Base-by-base conservation (phyloP, 1,140 invertebrate species). In the Drosophila lacertosa region DNA sequence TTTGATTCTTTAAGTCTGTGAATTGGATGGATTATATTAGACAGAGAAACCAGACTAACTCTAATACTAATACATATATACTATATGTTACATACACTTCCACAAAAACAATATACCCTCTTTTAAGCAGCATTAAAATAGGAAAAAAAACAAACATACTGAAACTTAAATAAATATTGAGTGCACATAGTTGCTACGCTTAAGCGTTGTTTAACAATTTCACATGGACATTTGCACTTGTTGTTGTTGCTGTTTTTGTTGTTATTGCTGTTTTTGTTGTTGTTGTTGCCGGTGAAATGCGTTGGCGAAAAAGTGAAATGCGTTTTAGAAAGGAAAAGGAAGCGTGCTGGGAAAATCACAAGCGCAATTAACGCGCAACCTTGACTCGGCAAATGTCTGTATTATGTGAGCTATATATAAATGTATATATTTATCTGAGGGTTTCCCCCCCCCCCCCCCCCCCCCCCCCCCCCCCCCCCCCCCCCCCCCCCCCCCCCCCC, bases 311-410 rank as follows among this genome's bases (percentile, higher is more conserved):
- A 33, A 72, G 69, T 67, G 69, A 81, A 81, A 83, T 78, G 79
- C 79, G 77, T 72, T 66, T 83, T 83, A 64, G 79, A 82, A 82
- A 82, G 81, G 82, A 77, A 80, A 74, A 84, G 66, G 72, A 73
- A 73, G 32, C 45, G 26, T 32, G 59, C 48, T 67, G 22, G 39
- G 15, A 24, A 63, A 63, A n/a, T n/a, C n/a, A n/a, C n/a, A n/a
- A n/a, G 67, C 67, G 57, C 63, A 65, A 67, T 65, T 86, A 65
- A 60, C 51, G 55, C 53, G 16, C 47, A 81, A 88, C 82, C 82
- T 88, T 88, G 82, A 88, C 82, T 88, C 72, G 70, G 65, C 88
- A 82, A 82, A 88, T 65, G 78, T 57, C 64, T 68, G 29, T 35
- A 63, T 69, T 63, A 57, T 48, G 18, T 39, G 0, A 15, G 2